These are phyloP conservation scores for Neotoma lepida DNA, from an alignment of 2,113 vertebrate genomes.

Conservation along the genomic window DNA sequence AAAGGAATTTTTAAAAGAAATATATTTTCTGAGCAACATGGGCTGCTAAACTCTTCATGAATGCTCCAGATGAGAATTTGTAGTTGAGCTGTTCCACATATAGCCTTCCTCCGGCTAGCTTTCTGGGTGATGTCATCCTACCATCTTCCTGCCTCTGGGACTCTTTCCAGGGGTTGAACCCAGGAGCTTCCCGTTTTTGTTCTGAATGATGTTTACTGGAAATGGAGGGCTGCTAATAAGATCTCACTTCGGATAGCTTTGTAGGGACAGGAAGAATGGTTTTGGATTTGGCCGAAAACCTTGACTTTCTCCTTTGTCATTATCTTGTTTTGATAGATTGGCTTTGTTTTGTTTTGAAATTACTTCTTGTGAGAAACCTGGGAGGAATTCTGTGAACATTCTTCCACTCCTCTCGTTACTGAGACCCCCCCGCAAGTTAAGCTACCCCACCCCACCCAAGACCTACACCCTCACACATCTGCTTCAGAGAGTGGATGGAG, in stretches of 20 bases:
- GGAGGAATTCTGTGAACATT: neutral
- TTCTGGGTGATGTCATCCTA: constrained; percentile 70
- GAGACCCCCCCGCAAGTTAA: neutral
- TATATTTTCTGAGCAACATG: constrained; percentile 19
- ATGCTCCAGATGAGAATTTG: neutral
- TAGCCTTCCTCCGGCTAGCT: constrained; percentile 41
- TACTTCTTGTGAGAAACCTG: constrained; percentile 29
- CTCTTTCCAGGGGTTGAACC: constrained; percentile 72
- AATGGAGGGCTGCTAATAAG: constrained; percentile 70
- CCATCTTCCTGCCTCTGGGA: constrained; percentile 69
- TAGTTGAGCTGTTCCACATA: constrained; percentile 16
- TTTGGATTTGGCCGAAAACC: constrained; percentile 48
- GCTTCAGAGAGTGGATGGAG: neutral
- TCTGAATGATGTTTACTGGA: constrained; percentile 79
- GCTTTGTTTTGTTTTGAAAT: constrained; percentile 52
- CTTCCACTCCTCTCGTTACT: neutral
- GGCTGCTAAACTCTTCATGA: neutral
- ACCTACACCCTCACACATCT: neutral
- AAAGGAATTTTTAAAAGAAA: neutral
- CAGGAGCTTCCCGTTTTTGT: constrained; percentile 75
- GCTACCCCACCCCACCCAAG: neutral
- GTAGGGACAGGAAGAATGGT: constrained; percentile 63
- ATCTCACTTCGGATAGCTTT: constrained; percentile 71
- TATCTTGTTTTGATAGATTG: constrained; percentile 70
- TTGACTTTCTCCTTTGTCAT: constrained; percentile 57